These are phyloP conservation scores for Chinchilla lanigera DNA, from an alignment of 2,113 vertebrate genomes.

Conservation along the genomic window DNA sequence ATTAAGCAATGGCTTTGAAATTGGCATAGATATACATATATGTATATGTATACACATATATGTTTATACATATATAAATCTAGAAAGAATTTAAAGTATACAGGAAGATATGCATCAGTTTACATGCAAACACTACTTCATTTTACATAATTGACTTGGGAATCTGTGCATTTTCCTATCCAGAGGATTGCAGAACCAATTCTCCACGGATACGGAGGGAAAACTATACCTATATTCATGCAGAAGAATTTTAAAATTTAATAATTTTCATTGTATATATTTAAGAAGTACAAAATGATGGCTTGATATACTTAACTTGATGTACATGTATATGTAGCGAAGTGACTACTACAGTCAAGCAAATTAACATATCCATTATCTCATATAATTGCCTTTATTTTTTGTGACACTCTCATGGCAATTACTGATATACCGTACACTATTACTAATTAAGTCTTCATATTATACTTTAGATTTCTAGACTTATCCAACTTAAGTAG, in stretches of 20 bases:
- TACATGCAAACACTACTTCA: not conserved
- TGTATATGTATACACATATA: not conserved
- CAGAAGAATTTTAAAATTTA: not conserved
- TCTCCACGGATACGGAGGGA: not conserved
- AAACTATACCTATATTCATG: not conserved
- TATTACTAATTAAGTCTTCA: not conserved
- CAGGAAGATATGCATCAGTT: not conserved
- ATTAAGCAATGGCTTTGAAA: constrained; percentile 27
- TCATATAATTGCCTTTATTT: not conserved
- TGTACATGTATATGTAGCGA: not conserved
- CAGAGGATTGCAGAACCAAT: not conserved
- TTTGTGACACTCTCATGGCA: not conserved
- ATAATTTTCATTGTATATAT: not conserved
- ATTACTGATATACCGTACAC: not conserved
- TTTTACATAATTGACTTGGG: not conserved
- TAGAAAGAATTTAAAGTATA: not conserved
- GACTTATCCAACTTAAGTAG: not conserved
- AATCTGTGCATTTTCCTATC: not conserved
- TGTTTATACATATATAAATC: not conserved
- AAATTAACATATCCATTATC: not conserved
- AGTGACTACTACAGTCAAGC: not conserved
- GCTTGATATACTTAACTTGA: not conserved
- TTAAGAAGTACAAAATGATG: not conserved
- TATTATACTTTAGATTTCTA: not conserved
- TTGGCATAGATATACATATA: not conserved